These are phyloP conservation scores for Cephalopterus ornatus DNA, from an alignment of 2,113 vertebrate genomes.

Conservation along the genomic window DNA sequence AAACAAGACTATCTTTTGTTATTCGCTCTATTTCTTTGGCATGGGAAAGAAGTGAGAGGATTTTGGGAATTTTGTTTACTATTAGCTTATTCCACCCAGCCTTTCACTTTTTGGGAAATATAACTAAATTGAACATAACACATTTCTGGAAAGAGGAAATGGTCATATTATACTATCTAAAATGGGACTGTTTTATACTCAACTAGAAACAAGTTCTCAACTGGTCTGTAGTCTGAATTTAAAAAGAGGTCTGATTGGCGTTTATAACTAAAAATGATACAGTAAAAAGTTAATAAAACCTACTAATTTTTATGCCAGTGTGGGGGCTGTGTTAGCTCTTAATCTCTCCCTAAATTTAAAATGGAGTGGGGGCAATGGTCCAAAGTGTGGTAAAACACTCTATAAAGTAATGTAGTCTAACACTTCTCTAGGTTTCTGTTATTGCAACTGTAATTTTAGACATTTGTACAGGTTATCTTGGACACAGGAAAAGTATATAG, in stretches of 20 bases:
- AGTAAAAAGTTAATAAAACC: neutral
- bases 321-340: neutral
- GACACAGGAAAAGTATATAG: constrained; percentile 72
- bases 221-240: neutral
- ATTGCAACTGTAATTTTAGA: constrained; percentile 72
- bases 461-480: constrained; percentile 70
- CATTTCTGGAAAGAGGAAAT: neutral
- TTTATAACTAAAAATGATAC: neutral
- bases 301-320: neutral
- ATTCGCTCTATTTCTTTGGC: neutral
- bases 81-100: neutral
- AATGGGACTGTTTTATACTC: neutral
- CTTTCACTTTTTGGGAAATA: neutral
- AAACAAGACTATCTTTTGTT: neutral
- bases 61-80: neutral
- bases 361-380: neutral
- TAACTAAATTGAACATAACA: neutral
- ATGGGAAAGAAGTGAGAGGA: neutral
- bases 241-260: neutral
- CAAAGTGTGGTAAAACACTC: constrained; percentile 25
- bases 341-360: constrained; percentile 32
- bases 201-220: neutral
- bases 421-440: constrained; percentile 67
- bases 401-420: constrained; percentile 65
- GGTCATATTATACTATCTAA: neutral